These are phyloP conservation scores for Coreius guichenoti DNA, from an alignment of 2,797 vertebrate genomes.

Conservation along the genomic window DNA sequence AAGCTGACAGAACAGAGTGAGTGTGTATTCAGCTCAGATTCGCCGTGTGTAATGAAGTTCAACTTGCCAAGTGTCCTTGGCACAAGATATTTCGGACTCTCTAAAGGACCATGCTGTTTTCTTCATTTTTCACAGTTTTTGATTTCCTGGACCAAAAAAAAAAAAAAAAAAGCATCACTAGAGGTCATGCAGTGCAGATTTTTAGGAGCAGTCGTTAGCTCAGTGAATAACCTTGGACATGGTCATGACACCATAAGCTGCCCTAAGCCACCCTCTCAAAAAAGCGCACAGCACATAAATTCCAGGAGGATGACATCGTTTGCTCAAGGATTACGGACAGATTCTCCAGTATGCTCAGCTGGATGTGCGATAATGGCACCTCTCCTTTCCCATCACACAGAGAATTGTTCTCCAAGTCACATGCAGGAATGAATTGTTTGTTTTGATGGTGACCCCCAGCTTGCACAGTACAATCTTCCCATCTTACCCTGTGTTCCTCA, in stretches of 20 bases:
- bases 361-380: conserved; percentile 10
- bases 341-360: conserved; percentile 35
- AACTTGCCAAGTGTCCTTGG: conserved; percentile 15
- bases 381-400: conserved; percentile 18
- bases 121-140: neutral
- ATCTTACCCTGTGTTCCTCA: conserved; percentile 18
- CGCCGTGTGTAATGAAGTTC: neutral
- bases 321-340: conserved; percentile 34
- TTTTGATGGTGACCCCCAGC: conserved; percentile 28
- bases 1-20: conserved; percentile 6
- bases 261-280: conserved; percentile 14
- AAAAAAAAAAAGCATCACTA: neutral
- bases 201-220: conserved; percentile 13
- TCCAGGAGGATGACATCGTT: conserved; percentile 37
- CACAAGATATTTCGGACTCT: conserved; percentile 11
- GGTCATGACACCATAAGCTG: conserved; percentile 36
- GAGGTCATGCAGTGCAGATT: conserved; percentile 16
- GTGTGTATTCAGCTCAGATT: neutral
- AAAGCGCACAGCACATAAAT: conserved; percentile 18
- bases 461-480: conserved; percentile 19
- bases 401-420: conserved; percentile 26
- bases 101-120: conserved; percentile 27
- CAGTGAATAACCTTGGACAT: conserved; percentile 28
- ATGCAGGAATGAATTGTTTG: neutral
- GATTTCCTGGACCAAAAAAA: neutral